Evolutionary conservation across 2,888 invertebrate species (phyloP).

Genomic region (Corbicula japonica): DNA sequence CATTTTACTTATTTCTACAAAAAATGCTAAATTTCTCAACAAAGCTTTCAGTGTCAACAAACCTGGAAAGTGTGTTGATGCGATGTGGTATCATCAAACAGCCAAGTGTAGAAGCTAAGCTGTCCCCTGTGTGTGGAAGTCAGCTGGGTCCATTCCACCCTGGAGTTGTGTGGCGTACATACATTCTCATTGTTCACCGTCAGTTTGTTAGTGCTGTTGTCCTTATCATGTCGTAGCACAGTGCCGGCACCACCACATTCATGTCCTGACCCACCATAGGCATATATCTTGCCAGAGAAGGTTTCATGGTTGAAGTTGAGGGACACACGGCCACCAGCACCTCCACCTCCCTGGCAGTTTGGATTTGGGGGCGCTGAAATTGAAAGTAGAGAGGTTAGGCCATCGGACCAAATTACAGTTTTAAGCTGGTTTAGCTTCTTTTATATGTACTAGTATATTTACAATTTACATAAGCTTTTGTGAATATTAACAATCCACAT

Average conservation of each 20-base stretch:
- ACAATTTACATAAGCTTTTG: too few species aligned
- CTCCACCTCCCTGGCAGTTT: slow-evolving; percentile 76
- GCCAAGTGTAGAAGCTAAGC: slow-evolving; percentile 76
- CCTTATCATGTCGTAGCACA: slow-evolving; percentile 53
- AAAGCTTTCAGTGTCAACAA: too few species aligned
- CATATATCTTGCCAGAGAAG: slow-evolving; percentile 65
- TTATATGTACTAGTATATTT: too few species aligned
- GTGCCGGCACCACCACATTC: slow-evolving; percentile 81
- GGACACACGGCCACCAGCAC: slow-evolving; percentile 78
- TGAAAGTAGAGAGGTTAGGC: too few species aligned
- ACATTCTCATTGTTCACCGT: slow-evolving; percentile 73
- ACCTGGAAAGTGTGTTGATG: slow-evolving; percentile 56
- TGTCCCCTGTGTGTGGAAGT: slow-evolving; percentile 70
- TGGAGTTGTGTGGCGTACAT: slow-evolving; percentile 64
- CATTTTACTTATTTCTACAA: too few species aligned
- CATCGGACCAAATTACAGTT: too few species aligned
- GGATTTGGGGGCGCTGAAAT: too few species aligned
- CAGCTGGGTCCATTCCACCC: slow-evolving; percentile 70
- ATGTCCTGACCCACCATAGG: slow-evolving; percentile 72
- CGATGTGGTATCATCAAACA: slow-evolving; percentile 66
- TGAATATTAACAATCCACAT: too few species aligned
- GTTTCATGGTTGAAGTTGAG: slow-evolving; percentile 64
- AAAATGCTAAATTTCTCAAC: too few species aligned
- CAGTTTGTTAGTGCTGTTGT: slow-evolving; percentile 54
- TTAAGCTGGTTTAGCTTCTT: too few species aligned